Base-by-base conservation (phyloP, 2,888 invertebrate species). In the Opisthograptis luteolata region DNA sequence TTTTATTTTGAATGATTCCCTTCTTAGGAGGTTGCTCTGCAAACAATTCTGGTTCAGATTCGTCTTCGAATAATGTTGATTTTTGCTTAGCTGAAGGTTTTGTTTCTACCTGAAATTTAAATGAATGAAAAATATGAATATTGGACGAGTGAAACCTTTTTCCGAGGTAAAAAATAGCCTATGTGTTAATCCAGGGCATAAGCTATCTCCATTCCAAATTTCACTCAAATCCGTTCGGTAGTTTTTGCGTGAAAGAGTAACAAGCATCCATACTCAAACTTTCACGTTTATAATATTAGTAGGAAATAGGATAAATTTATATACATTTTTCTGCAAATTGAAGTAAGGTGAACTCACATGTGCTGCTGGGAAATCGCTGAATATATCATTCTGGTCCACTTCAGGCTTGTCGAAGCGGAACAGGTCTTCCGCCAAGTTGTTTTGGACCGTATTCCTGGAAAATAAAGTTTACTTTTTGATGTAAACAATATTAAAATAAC, bases 31-130 rank as follows among this genome's bases (percentile, higher is more conserved):
- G 55, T 46, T 65, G 62, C 0, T 59, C 44, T 1, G 37, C 64
- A 47, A 81, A 76, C 63, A 75, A 62, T 34, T 78, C 68, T 9
- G 80, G 70, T 35, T 77, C 70, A 0, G 72, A 60, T 4, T 69
- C 65, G 0, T 74, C 74, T 1, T 75, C 64, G 22, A 73, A 76
- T 59, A 78, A 48, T 0, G 70, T 50, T 0, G 76, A 57, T 5
- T 70, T 69, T 44, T 63, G 66, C 6, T 66, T 71, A 30, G 45
- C 55, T 12, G n/a, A 20, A 1, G 49, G 40, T 34, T 42, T 51
- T 3, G 44, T 42, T 15, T 58, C 9, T 0, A 56, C 55, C 71
- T 70, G 60, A 1, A 46, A 49, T 17, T 24, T n/a, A n/a, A n/a
- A n/a, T n/a, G n/a, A n/a, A n/a, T n/a, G n/a, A n/a, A n/a, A n/a